phyloP scores from a whole-genome alignment of 2,113 vertebrate genomes.

The Phrynosoma blainvillii region DNA sequence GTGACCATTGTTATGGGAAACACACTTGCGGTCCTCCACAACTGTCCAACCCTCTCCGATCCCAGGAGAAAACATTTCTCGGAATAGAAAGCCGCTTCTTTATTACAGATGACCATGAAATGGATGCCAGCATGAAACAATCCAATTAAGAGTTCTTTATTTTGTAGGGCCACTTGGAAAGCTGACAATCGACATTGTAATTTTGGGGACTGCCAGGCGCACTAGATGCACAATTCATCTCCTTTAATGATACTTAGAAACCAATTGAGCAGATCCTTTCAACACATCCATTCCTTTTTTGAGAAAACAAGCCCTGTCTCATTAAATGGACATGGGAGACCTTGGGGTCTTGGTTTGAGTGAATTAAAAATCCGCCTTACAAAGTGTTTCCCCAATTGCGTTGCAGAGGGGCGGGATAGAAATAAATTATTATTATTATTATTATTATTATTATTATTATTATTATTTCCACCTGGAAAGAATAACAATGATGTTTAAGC shows the following conservation, averaged over 20 bases:
- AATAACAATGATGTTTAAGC: too few species aligned
- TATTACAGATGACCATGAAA: not conserved
- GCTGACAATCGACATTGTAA: not conserved
- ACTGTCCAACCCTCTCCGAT: not conserved
- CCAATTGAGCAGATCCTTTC: not conserved
- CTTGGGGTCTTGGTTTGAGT: too few species aligned
- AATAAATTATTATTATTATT: too few species aligned
- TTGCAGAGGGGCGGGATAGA: too few species aligned
- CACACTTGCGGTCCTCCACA: not conserved
- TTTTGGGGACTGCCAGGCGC: not conserved
- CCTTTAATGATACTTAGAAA: not conserved
- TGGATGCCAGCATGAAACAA: not conserved
- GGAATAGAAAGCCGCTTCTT: not conserved
- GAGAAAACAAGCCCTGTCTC: not conserved
- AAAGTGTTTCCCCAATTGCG: not conserved
- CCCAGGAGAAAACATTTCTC: not conserved
- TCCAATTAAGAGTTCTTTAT: conserved; percentile 2
- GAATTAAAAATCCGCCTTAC: not conserved
- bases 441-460: too few species aligned
- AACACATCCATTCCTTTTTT: not conserved
- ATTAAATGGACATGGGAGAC: not conserved
- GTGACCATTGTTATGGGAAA: not conserved
- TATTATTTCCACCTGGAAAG: not conserved
- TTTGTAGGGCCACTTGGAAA: not conserved
- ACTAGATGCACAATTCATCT: not conserved